phyloP scores from a whole-genome alignment of 2,888 invertebrate genomes.

The Tyria jacobaeae region DNA sequence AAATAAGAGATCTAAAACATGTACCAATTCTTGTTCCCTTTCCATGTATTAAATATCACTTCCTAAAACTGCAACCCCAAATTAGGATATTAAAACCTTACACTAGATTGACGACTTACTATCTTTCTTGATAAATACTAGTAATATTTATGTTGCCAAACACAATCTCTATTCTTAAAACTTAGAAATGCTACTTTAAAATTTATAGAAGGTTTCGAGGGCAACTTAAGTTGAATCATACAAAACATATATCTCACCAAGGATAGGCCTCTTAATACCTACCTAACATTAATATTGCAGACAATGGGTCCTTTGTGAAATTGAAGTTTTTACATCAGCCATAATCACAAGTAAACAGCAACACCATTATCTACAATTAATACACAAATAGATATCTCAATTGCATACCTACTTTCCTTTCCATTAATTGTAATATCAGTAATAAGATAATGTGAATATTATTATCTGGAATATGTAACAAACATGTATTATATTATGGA shows the following conservation, averaged over 20 bases:
- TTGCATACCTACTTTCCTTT: background rate
- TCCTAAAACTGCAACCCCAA: conserved; percentile 32
- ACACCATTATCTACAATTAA: background rate
- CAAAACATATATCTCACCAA: background rate
- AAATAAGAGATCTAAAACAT: conserved; percentile 41
- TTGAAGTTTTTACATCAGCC: background rate
- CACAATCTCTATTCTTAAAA: background rate
- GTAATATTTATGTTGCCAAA: background rate
- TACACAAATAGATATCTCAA: background rate
- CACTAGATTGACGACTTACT: conserved; percentile 3
- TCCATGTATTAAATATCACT: conserved; percentile 49
- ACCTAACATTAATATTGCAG: background rate
- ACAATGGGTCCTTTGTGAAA: background rate
- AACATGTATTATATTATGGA: background rate
- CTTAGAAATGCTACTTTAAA: background rate
- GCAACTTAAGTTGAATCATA: background rate
- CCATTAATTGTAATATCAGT: background rate
- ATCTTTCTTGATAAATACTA: background rate
- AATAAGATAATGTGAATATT: background rate
- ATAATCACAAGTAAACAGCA: background rate
- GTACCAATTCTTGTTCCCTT: conserved; percentile 53
- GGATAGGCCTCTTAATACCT: background rate
- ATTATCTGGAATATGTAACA: background rate
- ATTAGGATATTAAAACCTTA: conserved; percentile 34
- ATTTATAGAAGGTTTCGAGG: background rate